Percentiles rank a stretch among this genome's conserved stretches.
Conservation (phyloP, 2,113 vertebrate genomes). For the Pelecanus crispus region DNA sequence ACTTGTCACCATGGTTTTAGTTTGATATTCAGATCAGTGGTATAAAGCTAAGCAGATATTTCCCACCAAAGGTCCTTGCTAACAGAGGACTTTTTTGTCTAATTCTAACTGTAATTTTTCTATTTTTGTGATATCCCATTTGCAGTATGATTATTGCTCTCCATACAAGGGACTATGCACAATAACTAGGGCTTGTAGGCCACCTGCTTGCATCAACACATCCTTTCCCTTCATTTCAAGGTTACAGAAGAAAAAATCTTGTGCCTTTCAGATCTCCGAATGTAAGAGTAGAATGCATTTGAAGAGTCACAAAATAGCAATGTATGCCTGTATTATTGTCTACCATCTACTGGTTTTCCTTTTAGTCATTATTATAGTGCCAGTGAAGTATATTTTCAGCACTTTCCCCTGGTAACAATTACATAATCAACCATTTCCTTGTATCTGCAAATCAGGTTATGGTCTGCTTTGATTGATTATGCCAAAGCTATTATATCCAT, state of each 20-base stretch:
- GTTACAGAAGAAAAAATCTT: neutral
- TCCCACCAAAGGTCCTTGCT: neutral
- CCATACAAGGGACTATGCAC: neutral
- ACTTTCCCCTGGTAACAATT: neutral
- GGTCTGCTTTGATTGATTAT: neutral
- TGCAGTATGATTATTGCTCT: neutral
- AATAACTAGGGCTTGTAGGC: neutral
- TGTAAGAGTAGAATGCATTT: neutral
- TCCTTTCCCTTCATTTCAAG: neutral
- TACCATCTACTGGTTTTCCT: neutral
- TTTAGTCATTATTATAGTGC: neutral
- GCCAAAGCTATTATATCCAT: neutral
- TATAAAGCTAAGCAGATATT: neutral
- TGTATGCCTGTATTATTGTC: neutral
- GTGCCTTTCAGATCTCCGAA: neutral
- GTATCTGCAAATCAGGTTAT: neutral
- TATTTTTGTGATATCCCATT: neutral
- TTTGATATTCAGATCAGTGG: neutral
- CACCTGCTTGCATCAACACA: neutral
- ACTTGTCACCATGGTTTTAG: neutral
- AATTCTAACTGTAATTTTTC: neutral
- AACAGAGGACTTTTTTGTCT: neutral
- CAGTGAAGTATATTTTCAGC: neutral
- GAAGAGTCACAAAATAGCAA: neutral
- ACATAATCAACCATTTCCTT: neutral